Percentiles rank a stretch among this genome's conserved stretches.
Conservation (phyloP, 1,140 invertebrate species). For the Panulirus ornatus region DNA sequence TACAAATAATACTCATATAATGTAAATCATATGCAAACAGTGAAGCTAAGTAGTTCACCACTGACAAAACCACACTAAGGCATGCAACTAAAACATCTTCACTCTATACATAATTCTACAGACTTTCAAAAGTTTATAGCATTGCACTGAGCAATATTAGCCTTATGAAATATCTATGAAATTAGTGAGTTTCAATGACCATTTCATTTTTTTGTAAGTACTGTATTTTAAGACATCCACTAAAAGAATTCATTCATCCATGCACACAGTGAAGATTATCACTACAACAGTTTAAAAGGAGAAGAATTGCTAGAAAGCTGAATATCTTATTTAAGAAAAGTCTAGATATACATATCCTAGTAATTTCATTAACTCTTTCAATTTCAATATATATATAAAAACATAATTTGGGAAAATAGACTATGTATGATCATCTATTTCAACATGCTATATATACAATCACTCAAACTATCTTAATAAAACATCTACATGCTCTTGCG, state of each 20-base stretch:
- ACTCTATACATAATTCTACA: not conserved
- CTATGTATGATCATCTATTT: not conserved
- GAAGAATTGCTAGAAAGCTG: not conserved
- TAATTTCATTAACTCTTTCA: no score
- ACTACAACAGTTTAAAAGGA: not conserved
- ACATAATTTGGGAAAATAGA: constrained; percentile 14
- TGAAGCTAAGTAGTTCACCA: not conserved
- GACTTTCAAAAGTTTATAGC: not conserved
- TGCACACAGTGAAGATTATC: not conserved
- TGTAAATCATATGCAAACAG: not conserved
- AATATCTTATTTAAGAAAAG: not conserved
- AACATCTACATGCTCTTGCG: constrained; percentile 56
- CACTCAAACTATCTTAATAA: constrained; percentile 10
- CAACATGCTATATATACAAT: constrained; percentile 3
- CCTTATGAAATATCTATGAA: not conserved
- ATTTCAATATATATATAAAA: not conserved
- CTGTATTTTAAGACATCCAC: not conserved
- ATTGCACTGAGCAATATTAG: not conserved
- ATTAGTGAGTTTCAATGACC: not conserved
- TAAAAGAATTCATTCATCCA: not conserved
- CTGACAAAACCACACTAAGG: not conserved
- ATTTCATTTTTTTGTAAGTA: not conserved
- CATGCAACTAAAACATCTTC: not conserved
- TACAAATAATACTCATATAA: not conserved
- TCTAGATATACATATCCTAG: not conserved